These are phyloP conservation scores for Drosophila neotestacea DNA, from an alignment of 2,888 invertebrate species.

Conservation along the genomic window DNA sequence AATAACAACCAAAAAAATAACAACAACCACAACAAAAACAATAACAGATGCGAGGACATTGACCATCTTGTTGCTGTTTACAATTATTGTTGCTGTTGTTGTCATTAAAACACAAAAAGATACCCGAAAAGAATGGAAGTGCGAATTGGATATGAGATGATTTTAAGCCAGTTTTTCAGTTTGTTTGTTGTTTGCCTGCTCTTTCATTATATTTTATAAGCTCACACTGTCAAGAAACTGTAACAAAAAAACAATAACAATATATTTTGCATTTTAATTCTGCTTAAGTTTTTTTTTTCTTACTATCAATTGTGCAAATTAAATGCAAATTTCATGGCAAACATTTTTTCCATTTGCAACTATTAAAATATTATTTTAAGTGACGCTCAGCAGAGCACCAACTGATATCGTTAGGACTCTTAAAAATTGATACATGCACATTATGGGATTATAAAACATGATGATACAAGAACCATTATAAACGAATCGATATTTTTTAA, in stretches of 20 bases:
- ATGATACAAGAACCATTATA: constrained; percentile 22
- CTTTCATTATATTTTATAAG: constrained; percentile 71
- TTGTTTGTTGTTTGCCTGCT: constrained; percentile 31
- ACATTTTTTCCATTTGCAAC: constrained; percentile 21
- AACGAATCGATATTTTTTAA: not conserved
- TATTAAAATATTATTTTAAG: constrained; percentile 62
- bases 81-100: constrained; percentile 48
- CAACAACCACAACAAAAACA: constrained; percentile 9
- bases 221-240: constrained; percentile 30
- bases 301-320: constrained; percentile 52
- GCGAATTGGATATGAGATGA: constrained; percentile 37
- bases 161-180: constrained; percentile 73
- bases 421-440: constrained; percentile 48
- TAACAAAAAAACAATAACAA: constrained; percentile 10
- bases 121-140: not conserved
- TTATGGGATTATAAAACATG: constrained; percentile 42
- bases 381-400: constrained; percentile 52
- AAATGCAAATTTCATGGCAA: constrained; percentile 51
- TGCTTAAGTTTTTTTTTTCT: constrained; percentile 32
- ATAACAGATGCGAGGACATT: constrained; percentile 60
- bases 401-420: constrained; percentile 54
- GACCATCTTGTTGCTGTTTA: constrained; percentile 75
- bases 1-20: constrained; percentile 10
- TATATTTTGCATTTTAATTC: constrained; percentile 36
- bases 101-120: constrained; percentile 22